Percentiles rank a stretch among this genome's conserved stretches.
phyloP scores from a whole-genome alignment of 2,888 invertebrate genomes.

The Drosophila stalkeri region DNA sequence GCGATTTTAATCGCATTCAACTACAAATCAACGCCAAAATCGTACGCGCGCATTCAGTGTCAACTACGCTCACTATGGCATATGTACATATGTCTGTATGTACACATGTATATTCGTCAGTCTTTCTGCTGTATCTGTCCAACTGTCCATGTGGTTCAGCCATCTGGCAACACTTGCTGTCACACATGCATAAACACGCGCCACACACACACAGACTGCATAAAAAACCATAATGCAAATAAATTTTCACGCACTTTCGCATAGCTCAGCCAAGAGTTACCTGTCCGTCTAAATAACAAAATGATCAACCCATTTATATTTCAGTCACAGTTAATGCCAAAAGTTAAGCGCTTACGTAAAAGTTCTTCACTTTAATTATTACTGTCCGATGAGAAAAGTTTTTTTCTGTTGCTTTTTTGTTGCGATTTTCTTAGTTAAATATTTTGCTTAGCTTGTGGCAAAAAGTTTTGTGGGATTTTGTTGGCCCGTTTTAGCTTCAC shows the following conservation, averaged over 20 bases:
- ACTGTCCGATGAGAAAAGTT: slow-evolving; percentile 58
- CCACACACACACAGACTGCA: background rate
- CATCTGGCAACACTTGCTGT: slow-evolving; percentile 13
- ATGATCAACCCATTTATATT: slow-evolving; percentile 8
- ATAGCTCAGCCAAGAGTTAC: slow-evolving; percentile 2
- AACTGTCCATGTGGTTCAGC: background rate
- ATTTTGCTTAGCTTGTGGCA: slow-evolving; percentile 29
- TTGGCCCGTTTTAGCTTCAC: slow-evolving; percentile 29
- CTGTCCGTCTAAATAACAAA: slow-evolving; percentile 13
- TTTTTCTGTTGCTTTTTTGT: slow-evolving; percentile 34
- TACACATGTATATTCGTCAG: slow-evolving; percentile 14
- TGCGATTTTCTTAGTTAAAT: slow-evolving; percentile 33
- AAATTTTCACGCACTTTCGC: slow-evolving; percentile 25
- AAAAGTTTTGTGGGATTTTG: slow-evolving; percentile 27
- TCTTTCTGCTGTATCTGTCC: slow-evolving; percentile 5
- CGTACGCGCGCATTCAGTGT: background rate
- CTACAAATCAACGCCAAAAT: slow-evolving; percentile 44
- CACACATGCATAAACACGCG: slow-evolving; percentile 3
- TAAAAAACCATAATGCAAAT: slow-evolving; percentile 25
- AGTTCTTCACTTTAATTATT: slow-evolving; percentile 53
- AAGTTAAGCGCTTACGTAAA: slow-evolving; percentile 37
- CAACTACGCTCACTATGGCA: background rate
- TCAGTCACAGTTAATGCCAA: slow-evolving; percentile 30
- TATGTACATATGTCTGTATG: background rate
- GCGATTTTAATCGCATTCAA: slow-evolving; percentile 47